Evolutionary conservation across 2,888 invertebrate genomes (phyloP), one percentile per base, ranked within the genome.

Genomic region (Athetis lepigone): DNA sequence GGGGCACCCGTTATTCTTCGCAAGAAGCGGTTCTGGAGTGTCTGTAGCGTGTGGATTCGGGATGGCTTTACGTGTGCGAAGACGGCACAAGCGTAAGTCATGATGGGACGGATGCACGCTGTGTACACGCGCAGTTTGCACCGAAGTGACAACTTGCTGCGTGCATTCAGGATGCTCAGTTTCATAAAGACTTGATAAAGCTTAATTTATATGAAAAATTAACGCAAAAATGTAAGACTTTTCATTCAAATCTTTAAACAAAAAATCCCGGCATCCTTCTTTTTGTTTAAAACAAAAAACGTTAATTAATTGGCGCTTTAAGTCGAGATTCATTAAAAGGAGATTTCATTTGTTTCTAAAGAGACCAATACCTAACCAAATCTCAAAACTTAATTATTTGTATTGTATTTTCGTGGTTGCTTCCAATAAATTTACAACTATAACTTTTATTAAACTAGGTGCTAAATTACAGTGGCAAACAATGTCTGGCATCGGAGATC

Each of bases 171-270:
- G n/a, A n/a, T n/a, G n/a, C n/a, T n/a, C n/a, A n/a, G n/a, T n/a
- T 66, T 27, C 37, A 13, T 46, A 7, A 55, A 33, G 42, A n/a
- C 33, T 66, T 51, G 40, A 68, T 27, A n/a, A 68, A 65, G 11
- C 51, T 18, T 68, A 50, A 68, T 66, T 66, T 46, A 46, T 46
- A 47, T 51, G 40, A 69, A 46, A 73, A 69, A 67, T 50, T 42
- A 18, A 46, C 18, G 45, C 13, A 25, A 57, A 49, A 56, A 36
- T 47, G 1, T 39, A 9, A 67, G 75, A 67, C 51, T 69, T 46
- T 18, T 39, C 4, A 40, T 27, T 5, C n/a, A 33, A 56, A 47
- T 37, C 23, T 52, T 43, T n/a, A 16, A 33, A 49, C 42, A 45
- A 37, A 51, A 11, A 54, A 45, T 45, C 27, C 16, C 52, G n/a